phyloP scores from a whole-genome alignment of 2,113 vertebrate genomes.

The Mixornis gularis region DNA sequence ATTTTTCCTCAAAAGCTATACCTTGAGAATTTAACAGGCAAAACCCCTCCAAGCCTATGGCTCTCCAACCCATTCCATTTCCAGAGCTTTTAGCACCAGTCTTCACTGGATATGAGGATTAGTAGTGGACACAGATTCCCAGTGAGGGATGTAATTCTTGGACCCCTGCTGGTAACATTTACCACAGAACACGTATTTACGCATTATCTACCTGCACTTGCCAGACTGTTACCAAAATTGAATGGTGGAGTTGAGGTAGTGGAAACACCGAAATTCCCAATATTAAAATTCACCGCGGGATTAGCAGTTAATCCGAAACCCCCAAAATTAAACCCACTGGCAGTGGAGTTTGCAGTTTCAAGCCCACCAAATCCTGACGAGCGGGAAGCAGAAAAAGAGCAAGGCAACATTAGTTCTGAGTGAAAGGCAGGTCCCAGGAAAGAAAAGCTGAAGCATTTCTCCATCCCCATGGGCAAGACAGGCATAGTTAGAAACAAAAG shows the following conservation, averaged over 20 bases:
- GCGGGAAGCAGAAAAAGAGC: conserved; percentile 72
- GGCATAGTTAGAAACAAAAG: background rate
- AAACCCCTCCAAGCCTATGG: background rate
- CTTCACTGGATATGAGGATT: background rate
- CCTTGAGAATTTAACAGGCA: background rate
- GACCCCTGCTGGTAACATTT: conserved; percentile 65
- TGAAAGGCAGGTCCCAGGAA: background rate
- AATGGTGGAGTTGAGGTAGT: conserved; percentile 88
- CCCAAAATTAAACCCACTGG: conserved; percentile 98
- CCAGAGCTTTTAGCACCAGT: background rate
- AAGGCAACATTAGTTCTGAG: conserved; percentile 70
- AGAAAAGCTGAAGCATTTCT: background rate
- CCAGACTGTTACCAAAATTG: conserved; percentile 98
- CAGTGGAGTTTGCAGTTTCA: conserved; percentile 87
- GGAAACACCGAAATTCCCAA: conserved; percentile 92
- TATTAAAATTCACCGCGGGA: conserved; percentile 93
- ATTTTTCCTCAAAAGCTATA: background rate
- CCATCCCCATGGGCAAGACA: background rate
- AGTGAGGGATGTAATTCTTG: conserved; percentile 65
- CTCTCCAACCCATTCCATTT: background rate
- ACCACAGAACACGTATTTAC: conserved; percentile 34
- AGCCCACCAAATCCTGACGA: conserved; percentile 97
- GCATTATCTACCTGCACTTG: conserved; percentile 90
- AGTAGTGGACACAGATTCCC: background rate
- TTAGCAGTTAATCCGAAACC: conserved; percentile 95